Base-by-base conservation (phyloP, 1,140 invertebrate species). In the Brachionus manjavacas region DNA sequence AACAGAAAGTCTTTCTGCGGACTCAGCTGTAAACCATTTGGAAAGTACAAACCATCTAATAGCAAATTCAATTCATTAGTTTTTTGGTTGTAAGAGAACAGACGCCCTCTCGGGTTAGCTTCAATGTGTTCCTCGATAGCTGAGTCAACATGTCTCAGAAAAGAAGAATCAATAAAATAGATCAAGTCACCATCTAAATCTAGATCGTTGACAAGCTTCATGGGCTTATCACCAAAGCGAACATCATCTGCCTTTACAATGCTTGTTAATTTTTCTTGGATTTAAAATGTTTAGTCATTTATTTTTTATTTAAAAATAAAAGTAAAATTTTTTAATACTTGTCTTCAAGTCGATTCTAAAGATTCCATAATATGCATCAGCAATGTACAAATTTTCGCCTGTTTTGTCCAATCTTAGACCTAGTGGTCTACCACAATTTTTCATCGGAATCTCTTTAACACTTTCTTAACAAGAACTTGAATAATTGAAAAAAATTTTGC, bases 81-180 rank as follows among this genome's bases (percentile, higher is more conserved):
- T 68, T 81, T 60, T 64, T 81, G 31, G 31, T 81, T 60, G 43
- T n/a, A 81, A 8, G 16, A 43, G 28, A 81, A 81, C 9, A 81
- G 39, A 25, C 79, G 49, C 23, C 79, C 79, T 64, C 52, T 60
- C 1, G 79, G 49, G 23, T 14, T 39, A 20, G 49, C 52, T 35
- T 81, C 79, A 23, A 31, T 8, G 25, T 81, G 79, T 43, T 81
- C 79, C 9, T 41, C 52, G 35, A 81, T 81, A 35, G 52, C 52
- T 35, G 14, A 25, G 25, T 31, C 28, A 12, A 81, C 35, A 35
- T n/a, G 9, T 12, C 79, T 20, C 12, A 31, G 12, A 64, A 23
- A 64, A 64, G 35, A 43, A 20, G 79, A 81, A 14, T 81, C 79
- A 14, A 81, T 81, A 64, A 81, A 81, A 64, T 81, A 81, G 14